Evolutionary conservation across 2,888 invertebrate genomes (phyloP).

Genomic region (Molorchus minor): DNA sequence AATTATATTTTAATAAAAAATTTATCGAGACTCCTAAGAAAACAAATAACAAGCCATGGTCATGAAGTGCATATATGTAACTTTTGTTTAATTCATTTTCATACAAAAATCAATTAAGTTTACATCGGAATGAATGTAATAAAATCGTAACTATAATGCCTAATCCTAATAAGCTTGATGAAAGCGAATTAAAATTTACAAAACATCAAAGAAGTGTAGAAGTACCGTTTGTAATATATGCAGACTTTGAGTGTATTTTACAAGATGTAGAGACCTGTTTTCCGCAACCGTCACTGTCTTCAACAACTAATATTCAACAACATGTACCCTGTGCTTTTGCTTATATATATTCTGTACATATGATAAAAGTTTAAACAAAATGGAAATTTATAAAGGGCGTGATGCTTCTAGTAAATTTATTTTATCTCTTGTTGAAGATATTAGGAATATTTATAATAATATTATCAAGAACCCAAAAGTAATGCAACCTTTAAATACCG

Average conservation of each 20-base stretch:
- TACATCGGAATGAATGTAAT: constrained; percentile 24
- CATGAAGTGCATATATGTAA: constrained; percentile 30
- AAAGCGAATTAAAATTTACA: constrained; percentile 13
- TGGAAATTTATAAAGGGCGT: not conserved
- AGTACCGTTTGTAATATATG: not conserved
- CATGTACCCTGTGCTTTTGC: not conserved
- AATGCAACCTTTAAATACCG: not conserved
- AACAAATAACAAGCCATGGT: constrained; percentile 26
- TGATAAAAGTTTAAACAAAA: not conserved
- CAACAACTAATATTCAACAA: not conserved
- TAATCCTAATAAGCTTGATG: not conserved
- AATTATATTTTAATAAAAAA: constrained; percentile 39
- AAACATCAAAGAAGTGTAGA: not conserved
- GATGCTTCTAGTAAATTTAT: constrained; percentile 8
- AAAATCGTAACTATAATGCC: constrained; percentile 23
- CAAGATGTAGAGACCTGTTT: not conserved
- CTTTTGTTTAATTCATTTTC: constrained; percentile 23
- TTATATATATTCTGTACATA: not conserved
- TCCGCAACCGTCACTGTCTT: not conserved
- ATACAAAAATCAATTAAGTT: not conserved
- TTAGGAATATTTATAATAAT: not conserved
- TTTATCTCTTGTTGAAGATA: not conserved
- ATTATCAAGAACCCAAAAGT: not conserved
- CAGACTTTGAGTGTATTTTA: not conserved
- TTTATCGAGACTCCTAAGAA: constrained; percentile 26